These are phyloP conservation scores for Intellagama lesueurii DNA, from an alignment of 2,797 vertebrate species.

Conservation along the genomic window DNA sequence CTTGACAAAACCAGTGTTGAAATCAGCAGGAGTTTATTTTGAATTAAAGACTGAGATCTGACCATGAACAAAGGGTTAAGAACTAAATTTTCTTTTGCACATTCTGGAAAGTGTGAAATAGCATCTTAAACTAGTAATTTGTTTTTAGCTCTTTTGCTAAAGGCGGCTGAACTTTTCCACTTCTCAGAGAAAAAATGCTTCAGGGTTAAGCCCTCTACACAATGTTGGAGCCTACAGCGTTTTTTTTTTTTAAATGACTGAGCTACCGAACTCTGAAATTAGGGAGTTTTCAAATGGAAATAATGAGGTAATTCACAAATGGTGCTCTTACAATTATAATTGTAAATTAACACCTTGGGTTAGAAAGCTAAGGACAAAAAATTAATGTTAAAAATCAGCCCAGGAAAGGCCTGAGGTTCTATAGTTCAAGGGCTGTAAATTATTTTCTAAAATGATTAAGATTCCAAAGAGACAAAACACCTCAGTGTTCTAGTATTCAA, in stretches of 20 bases:
- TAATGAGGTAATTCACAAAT: slow-evolving; percentile 41
- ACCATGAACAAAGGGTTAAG: not conserved
- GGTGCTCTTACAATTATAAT: slow-evolving; percentile 54
- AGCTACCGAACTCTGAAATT: slow-evolving; percentile 43
- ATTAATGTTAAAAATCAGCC: slow-evolving; percentile 50
- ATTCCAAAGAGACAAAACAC: slow-evolving; percentile 58
- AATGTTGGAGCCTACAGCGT: slow-evolving; percentile 34
- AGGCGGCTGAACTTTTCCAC: slow-evolving; percentile 31
- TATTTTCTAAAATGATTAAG: slow-evolving; percentile 64
- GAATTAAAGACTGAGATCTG: slow-evolving; percentile 19
- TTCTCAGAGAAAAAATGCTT: slow-evolving; percentile 41
- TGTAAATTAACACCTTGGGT: slow-evolving; percentile 58
- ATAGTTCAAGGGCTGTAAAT: slow-evolving; percentile 53
- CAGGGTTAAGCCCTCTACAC: slow-evolving; percentile 34
- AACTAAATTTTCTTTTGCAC: not conserved
- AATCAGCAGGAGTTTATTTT: slow-evolving; percentile 14
- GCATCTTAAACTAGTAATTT: slow-evolving; percentile 2
- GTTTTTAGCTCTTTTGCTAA: slow-evolving; percentile 24
- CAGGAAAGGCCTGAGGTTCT: slow-evolving; percentile 49
- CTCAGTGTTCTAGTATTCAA: slow-evolving; percentile 47
- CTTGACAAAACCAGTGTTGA: slow-evolving; percentile 2
- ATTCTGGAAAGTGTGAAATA: slow-evolving; percentile 15
- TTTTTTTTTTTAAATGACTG: slow-evolving; percentile 44
- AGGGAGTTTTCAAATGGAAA: slow-evolving; percentile 44
- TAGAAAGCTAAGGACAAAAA: slow-evolving; percentile 49